phyloP scores from a whole-genome alignment of 2,888 invertebrate genomes.

The Piscicola geometra region DNA sequence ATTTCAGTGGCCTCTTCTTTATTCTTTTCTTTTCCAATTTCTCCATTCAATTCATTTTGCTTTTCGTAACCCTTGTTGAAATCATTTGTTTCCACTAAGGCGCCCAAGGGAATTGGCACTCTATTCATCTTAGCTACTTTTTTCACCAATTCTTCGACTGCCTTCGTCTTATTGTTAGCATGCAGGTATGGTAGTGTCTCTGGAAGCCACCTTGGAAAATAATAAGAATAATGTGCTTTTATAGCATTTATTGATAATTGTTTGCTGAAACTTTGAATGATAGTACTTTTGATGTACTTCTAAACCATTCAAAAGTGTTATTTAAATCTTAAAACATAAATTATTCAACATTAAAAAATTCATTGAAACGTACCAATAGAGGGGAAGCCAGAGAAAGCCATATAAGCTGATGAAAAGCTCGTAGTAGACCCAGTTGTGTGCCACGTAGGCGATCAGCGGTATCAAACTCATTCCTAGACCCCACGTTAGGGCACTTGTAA shows the following conservation, averaged over 20 bases:
- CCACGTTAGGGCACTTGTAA: conserved; percentile 41
- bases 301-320: too few relatives aligned
- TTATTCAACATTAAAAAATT: neutral
- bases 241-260: neutral
- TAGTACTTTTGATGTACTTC: too few relatives aligned
- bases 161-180: conserved; percentile 38
- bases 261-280: too few relatives aligned
- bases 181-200: conserved; percentile 41
- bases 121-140: conserved; percentile 43
- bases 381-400: conserved; percentile 38
- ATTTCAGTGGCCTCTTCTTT: too few relatives aligned
- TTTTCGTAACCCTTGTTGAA: neutral
- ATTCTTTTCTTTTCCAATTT: neutral
- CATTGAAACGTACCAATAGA: conserved; percentile 37
- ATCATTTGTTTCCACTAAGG: too few relatives aligned
- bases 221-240: neutral
- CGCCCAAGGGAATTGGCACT: too few relatives aligned
- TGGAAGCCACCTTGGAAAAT: conserved; percentile 36
- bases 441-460: conserved; percentile 42
- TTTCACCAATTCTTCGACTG: conserved; percentile 40
- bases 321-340: neutral
- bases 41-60: neutral
- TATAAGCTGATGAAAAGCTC: conserved; percentile 39
- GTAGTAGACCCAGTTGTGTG: conserved; percentile 41
- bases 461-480: conserved; percentile 39